phyloP scores from a whole-genome alignment of 1,140 invertebrate species.

The Potamilus streckersoni region DNA sequence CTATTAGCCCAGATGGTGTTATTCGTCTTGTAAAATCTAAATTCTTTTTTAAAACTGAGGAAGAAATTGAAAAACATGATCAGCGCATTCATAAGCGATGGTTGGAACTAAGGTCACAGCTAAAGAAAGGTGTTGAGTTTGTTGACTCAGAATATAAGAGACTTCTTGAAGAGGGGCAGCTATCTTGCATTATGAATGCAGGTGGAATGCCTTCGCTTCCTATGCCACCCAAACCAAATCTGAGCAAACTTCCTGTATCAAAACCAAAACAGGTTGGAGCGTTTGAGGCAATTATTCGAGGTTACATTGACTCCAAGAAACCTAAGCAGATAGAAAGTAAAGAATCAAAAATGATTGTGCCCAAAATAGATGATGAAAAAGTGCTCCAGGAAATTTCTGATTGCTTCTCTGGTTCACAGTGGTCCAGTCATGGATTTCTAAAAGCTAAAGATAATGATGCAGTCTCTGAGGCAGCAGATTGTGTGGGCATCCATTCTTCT shows the following conservation, averaged over 20 bases:
- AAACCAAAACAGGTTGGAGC: neutral
- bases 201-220: neutral
- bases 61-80: conserved; percentile 14
- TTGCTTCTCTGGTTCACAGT: too few relatives aligned
- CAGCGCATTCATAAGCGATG: conserved; percentile 7
- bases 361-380: too few relatives aligned
- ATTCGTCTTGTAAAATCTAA: conserved; percentile 1
- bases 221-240: neutral
- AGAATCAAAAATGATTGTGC: too few relatives aligned
- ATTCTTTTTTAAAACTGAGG: conserved; percentile 8
- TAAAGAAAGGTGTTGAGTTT: neutral
- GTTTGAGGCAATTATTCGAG: neutral
- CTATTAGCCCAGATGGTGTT: neutral
- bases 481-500: too few relatives aligned
- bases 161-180: neutral
- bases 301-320: neutral
- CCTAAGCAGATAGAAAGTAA: neutral
- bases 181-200: neutral
- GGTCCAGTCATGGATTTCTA: too few relatives aligned
- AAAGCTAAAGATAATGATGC: too few relatives aligned
- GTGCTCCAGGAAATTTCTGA: too few relatives aligned
- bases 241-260: neutral
- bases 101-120: conserved; percentile 7
- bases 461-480: too few relatives aligned
- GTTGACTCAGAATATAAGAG: conserved; percentile 23